A percentile compares a stretch with the other conserved stretches of the same genome.
phyloP scores from a whole-genome alignment of 2,888 invertebrate species.

The Eilema caniola region DNA sequence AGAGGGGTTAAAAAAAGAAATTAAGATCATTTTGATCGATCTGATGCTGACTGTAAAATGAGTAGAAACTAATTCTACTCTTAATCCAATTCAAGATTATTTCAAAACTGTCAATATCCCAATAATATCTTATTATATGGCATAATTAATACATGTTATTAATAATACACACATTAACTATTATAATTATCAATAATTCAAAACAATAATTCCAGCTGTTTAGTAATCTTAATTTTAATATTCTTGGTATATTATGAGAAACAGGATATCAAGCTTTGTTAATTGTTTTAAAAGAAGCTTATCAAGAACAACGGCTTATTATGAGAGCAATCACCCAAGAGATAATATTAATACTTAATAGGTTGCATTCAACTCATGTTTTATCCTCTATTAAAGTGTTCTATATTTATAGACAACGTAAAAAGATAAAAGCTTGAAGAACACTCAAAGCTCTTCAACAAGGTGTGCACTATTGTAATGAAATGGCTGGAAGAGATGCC shows the following conservation, averaged over 20 bases:
- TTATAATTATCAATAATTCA: neutral
- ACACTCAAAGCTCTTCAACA: constrained; percentile 6
- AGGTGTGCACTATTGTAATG: constrained; percentile 5
- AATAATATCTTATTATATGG: neutral
- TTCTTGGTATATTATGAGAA: constrained; percentile 21
- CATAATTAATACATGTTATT: constrained; percentile 1
- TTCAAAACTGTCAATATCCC: neutral
- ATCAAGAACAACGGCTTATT: constrained; percentile 32
- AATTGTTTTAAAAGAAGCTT: constrained; percentile 24
- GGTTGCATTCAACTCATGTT: constrained; percentile 35
- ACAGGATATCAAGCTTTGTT: constrained; percentile 29
- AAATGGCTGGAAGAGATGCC: constrained; percentile 1
- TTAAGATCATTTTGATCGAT: too few species aligned
- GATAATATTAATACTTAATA: constrained; percentile 36
- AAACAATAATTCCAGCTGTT: constrained; percentile 9
- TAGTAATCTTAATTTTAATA: constrained; percentile 14
- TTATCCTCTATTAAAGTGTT: constrained; percentile 29
- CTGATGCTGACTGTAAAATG: too few species aligned
- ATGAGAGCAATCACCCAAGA: constrained; percentile 32
- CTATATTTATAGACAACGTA: constrained; percentile 20
- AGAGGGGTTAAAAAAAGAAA: too few species aligned
- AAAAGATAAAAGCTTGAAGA: constrained; percentile 13
- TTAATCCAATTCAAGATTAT: too few species aligned
- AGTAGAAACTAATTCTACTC: too few species aligned
- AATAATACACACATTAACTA: too few species aligned